Percentiles rank a stretch among this genome's conserved stretches.
These are phyloP conservation scores for Ctenicera cuprea DNA, from an alignment of 2,888 invertebrate species.

Conservation along the genomic window DNA sequence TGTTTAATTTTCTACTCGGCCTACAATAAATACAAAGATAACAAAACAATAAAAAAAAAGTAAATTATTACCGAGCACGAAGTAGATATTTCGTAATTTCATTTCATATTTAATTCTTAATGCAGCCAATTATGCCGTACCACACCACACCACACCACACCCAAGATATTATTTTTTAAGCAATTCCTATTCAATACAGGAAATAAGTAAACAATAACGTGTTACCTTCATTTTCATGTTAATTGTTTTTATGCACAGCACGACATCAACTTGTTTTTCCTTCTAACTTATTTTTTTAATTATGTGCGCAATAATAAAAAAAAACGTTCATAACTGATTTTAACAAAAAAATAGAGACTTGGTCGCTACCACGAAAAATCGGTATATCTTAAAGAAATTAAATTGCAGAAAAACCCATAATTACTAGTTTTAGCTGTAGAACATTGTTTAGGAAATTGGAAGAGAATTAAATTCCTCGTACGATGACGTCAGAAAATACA, in stretches of 20 bases:
- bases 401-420: too few relatives aligned
- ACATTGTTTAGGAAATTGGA: too few relatives aligned
- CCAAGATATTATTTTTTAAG: conserved; percentile 30
- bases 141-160: conserved; percentile 38
- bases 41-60: conserved; percentile 43
- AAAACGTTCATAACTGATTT: too few relatives aligned
- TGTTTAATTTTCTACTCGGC: conserved; percentile 50
- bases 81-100: conserved; percentile 46
- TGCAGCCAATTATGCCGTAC: conserved; percentile 40
- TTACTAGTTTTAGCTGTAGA: too few relatives aligned
- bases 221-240: too few relatives aligned
- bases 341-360: too few relatives aligned
- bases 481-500: too few relatives aligned
- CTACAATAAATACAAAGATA: conserved; percentile 52
- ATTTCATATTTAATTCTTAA: conserved; percentile 39
- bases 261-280: background rate
- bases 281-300: too few relatives aligned
- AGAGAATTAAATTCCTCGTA: too few relatives aligned
- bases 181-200: conserved; percentile 20
- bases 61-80: conserved; percentile 46
- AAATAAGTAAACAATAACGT: conserved; percentile 17
- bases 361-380: too few relatives aligned
- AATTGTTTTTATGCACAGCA: background rate
- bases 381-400: too few relatives aligned
- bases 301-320: too few relatives aligned